These are phyloP conservation scores for Melipona beecheii DNA, from an alignment of 2,888 invertebrate genomes.

Conservation along the genomic window DNA sequence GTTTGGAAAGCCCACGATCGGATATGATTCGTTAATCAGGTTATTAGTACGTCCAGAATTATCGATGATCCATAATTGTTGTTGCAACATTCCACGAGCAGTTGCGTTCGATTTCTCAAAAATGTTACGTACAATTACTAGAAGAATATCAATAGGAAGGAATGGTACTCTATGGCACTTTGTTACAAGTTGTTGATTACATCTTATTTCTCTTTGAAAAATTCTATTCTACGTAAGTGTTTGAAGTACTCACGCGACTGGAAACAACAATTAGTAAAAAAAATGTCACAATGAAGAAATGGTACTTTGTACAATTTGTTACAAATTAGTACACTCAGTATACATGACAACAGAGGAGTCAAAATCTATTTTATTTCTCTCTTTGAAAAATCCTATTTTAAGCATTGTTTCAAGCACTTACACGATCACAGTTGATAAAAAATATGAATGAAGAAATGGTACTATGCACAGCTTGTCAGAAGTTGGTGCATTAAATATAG, in stretches of 20 bases:
- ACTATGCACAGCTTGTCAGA: background rate
- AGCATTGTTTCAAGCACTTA: background rate
- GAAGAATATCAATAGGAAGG: no score
- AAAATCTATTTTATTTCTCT: background rate
- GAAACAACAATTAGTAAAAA: background rate
- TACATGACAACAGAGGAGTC: background rate
- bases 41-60: background rate
- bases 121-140: background rate
- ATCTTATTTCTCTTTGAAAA: no score
- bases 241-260: no score
- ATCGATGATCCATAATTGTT: background rate
- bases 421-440: background rate
- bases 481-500: no score
- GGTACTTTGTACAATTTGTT: background rate
- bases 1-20: conserved; percentile 1
- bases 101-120: background rate
- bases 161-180: no score
- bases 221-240: background rate
- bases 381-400: background rate
- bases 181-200: no score
- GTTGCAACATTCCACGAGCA: no score
- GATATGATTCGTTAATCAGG: background rate
- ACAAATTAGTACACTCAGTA: no score
- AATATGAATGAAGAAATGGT: background rate
- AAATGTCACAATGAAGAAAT: background rate